Percentiles rank a stretch among this genome's conserved stretches.
Conservation (phyloP, 2,113 vertebrate species). For the Gymnarchus niloticus region DNA sequence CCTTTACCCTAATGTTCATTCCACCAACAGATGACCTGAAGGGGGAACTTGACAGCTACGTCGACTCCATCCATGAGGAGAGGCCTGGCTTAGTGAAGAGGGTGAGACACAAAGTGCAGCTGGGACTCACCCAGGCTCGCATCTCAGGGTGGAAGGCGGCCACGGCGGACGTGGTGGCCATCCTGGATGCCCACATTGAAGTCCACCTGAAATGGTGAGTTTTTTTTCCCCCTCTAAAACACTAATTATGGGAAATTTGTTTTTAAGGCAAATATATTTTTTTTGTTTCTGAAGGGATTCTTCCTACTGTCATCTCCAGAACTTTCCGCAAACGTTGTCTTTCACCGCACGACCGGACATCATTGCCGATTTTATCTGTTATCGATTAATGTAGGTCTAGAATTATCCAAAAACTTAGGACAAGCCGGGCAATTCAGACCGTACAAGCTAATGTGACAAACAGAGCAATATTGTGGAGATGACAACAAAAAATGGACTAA, state of each 20-base stretch:
- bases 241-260: not conserved
- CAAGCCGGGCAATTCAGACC: not conserved
- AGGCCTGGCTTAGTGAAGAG: constrained; percentile 39
- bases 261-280: not conserved
- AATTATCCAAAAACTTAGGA: not conserved
- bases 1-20: not conserved
- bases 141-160: constrained; percentile 62
- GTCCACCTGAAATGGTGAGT: constrained; percentile 60
- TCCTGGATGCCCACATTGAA: constrained; percentile 72
- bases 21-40: constrained; percentile 8
- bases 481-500: no score
- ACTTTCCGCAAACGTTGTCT: not conserved
- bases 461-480: not conserved
- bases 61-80: constrained; percentile 10
- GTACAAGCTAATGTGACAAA: not conserved
- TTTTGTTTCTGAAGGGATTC: not conserved
- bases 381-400: not conserved
- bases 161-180: constrained; percentile 63
- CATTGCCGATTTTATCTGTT: not conserved
- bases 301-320: no score
- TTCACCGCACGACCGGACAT: no score
- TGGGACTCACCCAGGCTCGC: constrained; percentile 61
- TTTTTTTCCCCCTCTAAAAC: not conserved
- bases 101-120: constrained; percentile 52
- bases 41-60: not conserved